A percentile compares a stretch with the other conserved stretches of the same genome.
These are phyloP conservation scores for Phaedon cochleariae DNA, from an alignment of 2,888 invertebrate genomes.

Conservation along the genomic window DNA sequence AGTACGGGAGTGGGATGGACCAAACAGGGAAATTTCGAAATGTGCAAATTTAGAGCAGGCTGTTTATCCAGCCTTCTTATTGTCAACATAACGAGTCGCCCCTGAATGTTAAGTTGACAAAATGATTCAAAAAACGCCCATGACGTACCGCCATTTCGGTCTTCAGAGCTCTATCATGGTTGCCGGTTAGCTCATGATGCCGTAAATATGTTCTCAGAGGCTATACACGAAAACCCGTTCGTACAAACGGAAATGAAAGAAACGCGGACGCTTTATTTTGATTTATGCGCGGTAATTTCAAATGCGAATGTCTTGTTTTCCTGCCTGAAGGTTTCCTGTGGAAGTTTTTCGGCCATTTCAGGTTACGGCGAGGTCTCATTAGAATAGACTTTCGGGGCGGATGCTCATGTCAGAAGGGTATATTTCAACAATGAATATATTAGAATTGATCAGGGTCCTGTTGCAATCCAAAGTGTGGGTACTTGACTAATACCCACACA, in stretches of 20 bases:
- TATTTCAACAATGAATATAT: conserved; percentile 1
- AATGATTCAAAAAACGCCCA: too few species aligned
- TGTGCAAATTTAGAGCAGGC: too few species aligned
- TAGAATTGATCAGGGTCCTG: neutral
- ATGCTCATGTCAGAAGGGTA: neutral
- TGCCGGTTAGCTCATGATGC: too few species aligned
- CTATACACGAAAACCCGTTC: neutral
- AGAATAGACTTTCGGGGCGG: neutral
- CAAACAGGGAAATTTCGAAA: too few species aligned
- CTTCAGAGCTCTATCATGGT: too few species aligned
- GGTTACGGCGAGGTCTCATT: neutral
- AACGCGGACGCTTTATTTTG: neutral
- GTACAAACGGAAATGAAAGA: neutral
- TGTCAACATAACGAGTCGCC: too few species aligned
- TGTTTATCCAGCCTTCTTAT: too few species aligned
- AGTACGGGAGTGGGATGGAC: too few species aligned
- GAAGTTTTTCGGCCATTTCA: neutral
- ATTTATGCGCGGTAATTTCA: neutral
- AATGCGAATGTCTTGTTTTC: neutral
- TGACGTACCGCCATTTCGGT: too few species aligned
- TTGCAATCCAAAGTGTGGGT: neutral
- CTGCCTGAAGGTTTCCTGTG: neutral
- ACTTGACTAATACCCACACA: neutral
- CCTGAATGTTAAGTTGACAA: too few species aligned
- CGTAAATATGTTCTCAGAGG: neutral